Conservation (phyloP, 2,113 vertebrate species). For the Pyxicephalus adspersus region DNA sequence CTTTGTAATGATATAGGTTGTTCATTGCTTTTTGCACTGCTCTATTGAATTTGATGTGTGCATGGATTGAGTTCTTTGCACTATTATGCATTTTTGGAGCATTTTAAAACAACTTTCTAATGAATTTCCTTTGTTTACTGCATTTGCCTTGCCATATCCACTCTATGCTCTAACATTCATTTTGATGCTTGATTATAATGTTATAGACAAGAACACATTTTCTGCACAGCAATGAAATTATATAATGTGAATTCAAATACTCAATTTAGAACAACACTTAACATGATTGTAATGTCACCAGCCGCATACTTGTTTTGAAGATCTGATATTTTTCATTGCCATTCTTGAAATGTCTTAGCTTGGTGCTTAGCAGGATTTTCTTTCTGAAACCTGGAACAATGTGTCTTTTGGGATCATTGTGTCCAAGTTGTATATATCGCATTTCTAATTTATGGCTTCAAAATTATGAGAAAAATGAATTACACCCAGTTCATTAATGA, state of each 20-base stretch:
- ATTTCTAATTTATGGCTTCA: too few species aligned
- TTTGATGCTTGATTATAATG: constrained; percentile 42
- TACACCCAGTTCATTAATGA: too few species aligned
- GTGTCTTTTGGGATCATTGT: not conserved
- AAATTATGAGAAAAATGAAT: too few species aligned
- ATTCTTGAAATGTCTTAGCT: constrained; percentile 7
- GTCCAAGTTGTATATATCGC: not conserved
- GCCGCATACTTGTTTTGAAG: constrained; percentile 27
- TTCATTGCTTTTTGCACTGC: too few species aligned
- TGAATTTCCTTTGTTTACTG: constrained; percentile 1
- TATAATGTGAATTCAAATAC: constrained; percentile 42
- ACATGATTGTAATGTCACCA: constrained; percentile 45
- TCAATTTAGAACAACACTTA: constrained; percentile 39
- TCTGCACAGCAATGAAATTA: constrained; percentile 46
- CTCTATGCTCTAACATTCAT: constrained; percentile 30
- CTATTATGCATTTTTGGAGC: not conserved
- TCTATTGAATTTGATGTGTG: too few species aligned
- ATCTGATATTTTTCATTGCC: not conserved
- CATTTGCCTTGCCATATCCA: not conserved
- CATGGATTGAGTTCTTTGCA: not conserved
- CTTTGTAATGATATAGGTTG: too few species aligned
- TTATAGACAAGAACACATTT: constrained; percentile 38
- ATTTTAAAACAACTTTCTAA: constrained; percentile 15
- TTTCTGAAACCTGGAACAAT: not conserved
- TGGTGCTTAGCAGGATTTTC: not conserved